Evolutionary conservation across 2,113 vertebrate genomes (phyloP).

Genomic region (Chloroceryle aenea): DNA sequence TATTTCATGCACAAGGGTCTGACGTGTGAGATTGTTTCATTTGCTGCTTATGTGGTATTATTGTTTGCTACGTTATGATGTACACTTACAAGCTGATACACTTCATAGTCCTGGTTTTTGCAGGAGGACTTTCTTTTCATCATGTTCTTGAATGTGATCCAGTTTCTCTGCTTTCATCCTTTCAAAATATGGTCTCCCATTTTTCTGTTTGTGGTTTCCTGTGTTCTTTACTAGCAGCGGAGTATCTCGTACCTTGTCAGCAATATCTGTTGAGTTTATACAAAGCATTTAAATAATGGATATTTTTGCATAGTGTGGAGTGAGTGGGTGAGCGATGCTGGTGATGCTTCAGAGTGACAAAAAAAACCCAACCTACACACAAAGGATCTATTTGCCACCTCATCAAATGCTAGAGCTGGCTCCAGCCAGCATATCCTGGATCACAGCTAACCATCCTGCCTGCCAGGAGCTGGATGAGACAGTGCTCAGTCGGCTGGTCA

Average conservation of each 20-base stretch:
- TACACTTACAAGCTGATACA: constrained; percentile 15
- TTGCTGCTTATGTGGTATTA: constrained; percentile 52
- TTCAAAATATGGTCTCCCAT: constrained; percentile 13
- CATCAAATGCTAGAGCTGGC: constrained; percentile 17
- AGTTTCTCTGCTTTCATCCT: constrained; percentile 58
- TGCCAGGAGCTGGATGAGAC: not conserved
- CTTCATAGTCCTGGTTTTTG: not conserved
- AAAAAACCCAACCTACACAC: not conserved
- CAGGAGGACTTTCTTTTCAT: constrained; percentile 22
- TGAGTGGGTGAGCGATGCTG: constrained; percentile 16
- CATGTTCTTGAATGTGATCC: constrained; percentile 27
- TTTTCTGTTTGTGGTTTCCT: not conserved
- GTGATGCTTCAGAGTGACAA: not conserved
- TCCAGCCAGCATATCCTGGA: not conserved
- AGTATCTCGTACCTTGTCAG: constrained; percentile 38
- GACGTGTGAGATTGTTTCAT: constrained; percentile 53
- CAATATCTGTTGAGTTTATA: constrained; percentile 50
- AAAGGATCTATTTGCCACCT: not conserved
- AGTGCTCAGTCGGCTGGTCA: not conserved
- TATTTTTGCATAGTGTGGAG: constrained; percentile 59
- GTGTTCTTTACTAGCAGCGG: not conserved
- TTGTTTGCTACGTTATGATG: constrained; percentile 49
- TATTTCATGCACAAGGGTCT: constrained; percentile 74
- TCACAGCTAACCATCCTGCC: not conserved
- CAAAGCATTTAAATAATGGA: constrained; percentile 25